These are phyloP conservation scores for Tapera naevia DNA, from an alignment of 2,797 vertebrate genomes.

Conservation along the genomic window DNA sequence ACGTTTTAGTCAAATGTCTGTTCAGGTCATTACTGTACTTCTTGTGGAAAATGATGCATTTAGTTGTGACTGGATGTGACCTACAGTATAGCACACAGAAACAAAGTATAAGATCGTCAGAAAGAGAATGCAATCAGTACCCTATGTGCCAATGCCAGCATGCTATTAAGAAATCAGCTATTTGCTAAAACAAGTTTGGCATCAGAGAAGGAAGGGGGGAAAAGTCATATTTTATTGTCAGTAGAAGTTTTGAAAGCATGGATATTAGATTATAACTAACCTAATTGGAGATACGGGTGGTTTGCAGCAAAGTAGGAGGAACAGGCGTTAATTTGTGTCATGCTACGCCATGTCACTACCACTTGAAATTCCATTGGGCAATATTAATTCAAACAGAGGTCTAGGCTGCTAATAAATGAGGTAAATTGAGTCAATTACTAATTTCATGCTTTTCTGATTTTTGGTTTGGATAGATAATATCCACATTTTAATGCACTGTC, in stretches of 20 bases:
- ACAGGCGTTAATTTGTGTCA: constrained; percentile 72
- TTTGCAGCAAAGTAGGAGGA: constrained; percentile 59
- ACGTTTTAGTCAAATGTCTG: background rate
- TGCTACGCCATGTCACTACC: constrained; percentile 69
- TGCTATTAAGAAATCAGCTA: constrained; percentile 34
- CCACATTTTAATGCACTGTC: constrained; percentile 70
- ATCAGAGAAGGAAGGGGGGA: background rate
- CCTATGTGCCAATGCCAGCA: background rate
- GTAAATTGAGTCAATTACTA: constrained; percentile 81
- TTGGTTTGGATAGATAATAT: constrained; percentile 76
- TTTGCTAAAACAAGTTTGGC: constrained; percentile 38
- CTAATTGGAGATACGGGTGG: constrained; percentile 63
- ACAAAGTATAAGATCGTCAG: background rate
- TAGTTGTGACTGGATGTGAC: constrained; percentile 5
- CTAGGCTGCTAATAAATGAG: constrained; percentile 77
- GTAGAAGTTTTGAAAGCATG: constrained; percentile 59
- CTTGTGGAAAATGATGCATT: background rate
- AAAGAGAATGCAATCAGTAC: background rate
- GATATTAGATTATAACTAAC: constrained; percentile 69
- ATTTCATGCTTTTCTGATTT: constrained; percentile 82
- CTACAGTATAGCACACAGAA: background rate
- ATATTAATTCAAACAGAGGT: constrained; percentile 79
- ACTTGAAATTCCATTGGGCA: constrained; percentile 76
- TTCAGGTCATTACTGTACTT: background rate
- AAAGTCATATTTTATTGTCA: constrained; percentile 65